Evolutionary conservation across 2,113 vertebrate genomes (phyloP).

Genomic region (Phrynocephalus versicolor): DNA sequence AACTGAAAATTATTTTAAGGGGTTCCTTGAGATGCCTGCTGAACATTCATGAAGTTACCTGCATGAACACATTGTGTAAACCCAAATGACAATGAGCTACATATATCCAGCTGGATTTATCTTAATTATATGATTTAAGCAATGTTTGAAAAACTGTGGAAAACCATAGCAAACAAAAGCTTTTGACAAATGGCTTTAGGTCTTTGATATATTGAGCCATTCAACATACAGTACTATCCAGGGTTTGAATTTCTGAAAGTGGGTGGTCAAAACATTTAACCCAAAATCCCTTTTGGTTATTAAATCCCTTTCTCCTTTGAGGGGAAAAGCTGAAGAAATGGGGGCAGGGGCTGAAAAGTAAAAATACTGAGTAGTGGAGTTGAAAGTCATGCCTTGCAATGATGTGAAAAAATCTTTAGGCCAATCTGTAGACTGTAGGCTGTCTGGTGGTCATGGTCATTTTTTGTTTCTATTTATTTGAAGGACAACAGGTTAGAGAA

Average conservation of each 20-base stretch:
- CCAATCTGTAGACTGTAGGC: not conserved
- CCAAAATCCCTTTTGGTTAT: constrained; percentile 42
- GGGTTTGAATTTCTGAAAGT: constrained; percentile 25
- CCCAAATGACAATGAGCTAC: constrained; percentile 43
- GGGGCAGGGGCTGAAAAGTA: not conserved
- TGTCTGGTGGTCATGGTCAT: not conserved
- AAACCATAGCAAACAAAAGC: not conserved
- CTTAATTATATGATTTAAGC: constrained; percentile 60
- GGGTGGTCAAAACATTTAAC: not conserved
- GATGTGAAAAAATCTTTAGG: constrained; percentile 40
- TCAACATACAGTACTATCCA: not conserved
- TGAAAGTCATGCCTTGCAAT: constrained; percentile 49
- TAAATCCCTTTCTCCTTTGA: constrained; percentile 14
- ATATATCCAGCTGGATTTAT: constrained; percentile 54
- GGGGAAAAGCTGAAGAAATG: constrained; percentile 16
- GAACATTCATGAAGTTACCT: constrained; percentile 32
- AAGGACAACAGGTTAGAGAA: not conserved
- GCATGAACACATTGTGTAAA: not conserved
- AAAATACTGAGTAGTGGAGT: constrained; percentile 25
- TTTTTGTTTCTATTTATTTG: not conserved
- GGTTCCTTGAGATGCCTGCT: constrained; percentile 44
- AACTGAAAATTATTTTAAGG: constrained; percentile 56
- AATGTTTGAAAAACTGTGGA: constrained; percentile 49
- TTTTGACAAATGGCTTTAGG: not conserved
- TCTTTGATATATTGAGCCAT: too few species aligned